phyloP scores from a whole-genome alignment of 2,113 vertebrate genomes.

The Cacatua alba region DNA sequence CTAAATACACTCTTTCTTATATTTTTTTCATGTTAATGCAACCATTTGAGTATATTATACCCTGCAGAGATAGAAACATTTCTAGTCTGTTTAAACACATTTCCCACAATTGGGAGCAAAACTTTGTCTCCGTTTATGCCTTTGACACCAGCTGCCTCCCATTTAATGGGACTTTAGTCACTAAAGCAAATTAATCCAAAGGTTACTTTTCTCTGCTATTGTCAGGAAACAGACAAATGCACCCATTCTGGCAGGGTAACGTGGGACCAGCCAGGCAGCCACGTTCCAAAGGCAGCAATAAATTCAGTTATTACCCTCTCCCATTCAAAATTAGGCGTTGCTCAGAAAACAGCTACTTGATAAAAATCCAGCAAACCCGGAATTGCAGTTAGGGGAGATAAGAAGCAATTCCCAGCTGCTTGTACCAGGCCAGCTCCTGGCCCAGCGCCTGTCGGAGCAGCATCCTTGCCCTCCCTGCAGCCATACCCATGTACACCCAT shows the following conservation, averaged over 20 bases:
- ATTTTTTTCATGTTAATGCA: slow-evolving; percentile 74
- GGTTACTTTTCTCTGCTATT: slow-evolving; percentile 59
- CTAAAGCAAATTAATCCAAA: slow-evolving; percentile 72
- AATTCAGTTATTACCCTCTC: slow-evolving; percentile 29
- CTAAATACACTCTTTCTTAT: slow-evolving; percentile 70
- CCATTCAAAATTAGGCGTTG: background rate
- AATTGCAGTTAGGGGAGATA: background rate
- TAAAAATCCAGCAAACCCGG: slow-evolving; percentile 26
- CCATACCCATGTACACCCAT: fast-evolving
- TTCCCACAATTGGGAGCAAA: slow-evolving; percentile 68
- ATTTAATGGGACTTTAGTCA: slow-evolving; percentile 65
- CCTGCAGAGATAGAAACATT: slow-evolving; percentile 73
- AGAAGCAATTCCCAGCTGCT: background rate
- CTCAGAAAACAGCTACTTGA: slow-evolving; percentile 10
- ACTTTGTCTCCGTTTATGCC: slow-evolving; percentile 71
- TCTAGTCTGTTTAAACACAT: slow-evolving; percentile 72
- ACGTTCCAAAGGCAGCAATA: background rate
- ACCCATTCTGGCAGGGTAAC: background rate
- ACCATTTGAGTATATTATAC: slow-evolving; percentile 70
- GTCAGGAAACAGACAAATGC: slow-evolving; percentile 49
- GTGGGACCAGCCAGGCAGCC: background rate
- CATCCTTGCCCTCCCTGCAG: background rate
- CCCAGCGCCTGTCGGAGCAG: fast-evolving
- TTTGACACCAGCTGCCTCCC: slow-evolving; percentile 71
- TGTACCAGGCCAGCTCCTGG: background rate